Evolutionary conservation across 1,140 invertebrate species (phyloP).

Genomic region (Tetragonula clypearis): DNA sequence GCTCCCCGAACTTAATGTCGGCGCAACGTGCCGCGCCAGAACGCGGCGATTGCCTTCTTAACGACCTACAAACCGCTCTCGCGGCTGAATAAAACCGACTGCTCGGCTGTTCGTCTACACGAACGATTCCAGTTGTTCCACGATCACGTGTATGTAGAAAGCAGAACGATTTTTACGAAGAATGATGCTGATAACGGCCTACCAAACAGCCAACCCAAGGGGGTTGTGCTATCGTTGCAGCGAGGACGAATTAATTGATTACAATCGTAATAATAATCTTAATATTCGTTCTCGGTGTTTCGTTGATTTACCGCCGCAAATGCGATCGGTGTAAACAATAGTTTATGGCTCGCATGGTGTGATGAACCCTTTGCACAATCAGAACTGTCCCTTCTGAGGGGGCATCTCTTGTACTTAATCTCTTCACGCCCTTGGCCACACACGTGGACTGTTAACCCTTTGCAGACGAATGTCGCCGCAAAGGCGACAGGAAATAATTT

Average conservation of each 20-base stretch:
- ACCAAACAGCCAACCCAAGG: background rate
- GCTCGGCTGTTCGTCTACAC: no score
- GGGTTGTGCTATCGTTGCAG: background rate
- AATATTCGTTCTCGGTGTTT: background rate
- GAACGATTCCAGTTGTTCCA: background rate
- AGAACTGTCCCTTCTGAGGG: no score
- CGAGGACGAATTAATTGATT: background rate
- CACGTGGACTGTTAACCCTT: no score
- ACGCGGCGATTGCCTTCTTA: constrained; percentile 53
- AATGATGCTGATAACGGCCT: constrained; percentile 14
- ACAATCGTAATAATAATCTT: background rate
- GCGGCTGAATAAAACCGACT: constrained; percentile 20
- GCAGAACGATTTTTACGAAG: background rate
- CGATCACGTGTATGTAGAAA: no score
- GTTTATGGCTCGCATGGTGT: no score
- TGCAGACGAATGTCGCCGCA: no score
- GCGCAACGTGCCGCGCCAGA: constrained; percentile 33
- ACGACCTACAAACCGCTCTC: constrained; percentile 51
- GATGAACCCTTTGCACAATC: background rate
- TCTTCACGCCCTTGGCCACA: no score
- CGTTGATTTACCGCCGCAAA: background rate
- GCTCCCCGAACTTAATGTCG: constrained; percentile 56
- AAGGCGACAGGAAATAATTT: no score
- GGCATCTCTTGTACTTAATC: no score
- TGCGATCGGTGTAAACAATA: background rate